These are phyloP conservation scores for Terebella lapidaria DNA, from an alignment of 2,888 invertebrate genomes.

Conservation along the genomic window DNA sequence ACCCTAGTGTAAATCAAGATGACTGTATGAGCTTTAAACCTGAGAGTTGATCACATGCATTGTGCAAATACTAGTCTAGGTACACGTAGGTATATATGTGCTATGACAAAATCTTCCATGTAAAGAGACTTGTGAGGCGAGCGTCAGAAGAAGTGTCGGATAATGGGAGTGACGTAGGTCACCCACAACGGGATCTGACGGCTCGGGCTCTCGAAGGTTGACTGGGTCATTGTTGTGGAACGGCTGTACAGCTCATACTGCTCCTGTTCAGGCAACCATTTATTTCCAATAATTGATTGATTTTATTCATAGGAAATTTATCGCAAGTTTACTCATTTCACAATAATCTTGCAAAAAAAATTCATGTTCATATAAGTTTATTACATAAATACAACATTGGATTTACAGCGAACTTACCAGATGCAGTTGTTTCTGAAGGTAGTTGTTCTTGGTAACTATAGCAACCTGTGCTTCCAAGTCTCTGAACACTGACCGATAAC, in stretches of 20 bases:
- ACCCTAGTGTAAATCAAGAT: too few relatives aligned
- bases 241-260: slow-evolving; percentile 66
- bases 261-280: slow-evolving; percentile 58
- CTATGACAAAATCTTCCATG: too few relatives aligned
- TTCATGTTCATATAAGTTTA: background rate
- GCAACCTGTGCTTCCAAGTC: slow-evolving; percentile 93
- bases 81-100: too few relatives aligned
- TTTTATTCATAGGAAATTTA: too few relatives aligned
- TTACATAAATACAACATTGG: background rate
- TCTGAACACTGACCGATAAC: slow-evolving; percentile 75
- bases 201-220: slow-evolving; percentile 61
- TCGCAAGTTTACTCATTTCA: too few relatives aligned
- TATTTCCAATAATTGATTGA: too few relatives aligned
- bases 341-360: too few relatives aligned
- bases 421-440: slow-evolving; percentile 65
- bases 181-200: slow-evolving; percentile 78
- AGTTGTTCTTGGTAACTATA: slow-evolving; percentile 71
- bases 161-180: slow-evolving; percentile 67
- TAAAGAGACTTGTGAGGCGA: too few relatives aligned
- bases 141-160: slow-evolving; percentile 69
- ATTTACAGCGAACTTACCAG: too few relatives aligned
- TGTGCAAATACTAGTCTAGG: too few relatives aligned
- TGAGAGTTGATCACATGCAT: too few relatives aligned
- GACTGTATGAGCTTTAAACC: too few relatives aligned
- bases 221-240: slow-evolving; percentile 51